Base-by-base conservation (phyloP, 2,797 vertebrate species). In the Mastacembelus armatus region DNA sequence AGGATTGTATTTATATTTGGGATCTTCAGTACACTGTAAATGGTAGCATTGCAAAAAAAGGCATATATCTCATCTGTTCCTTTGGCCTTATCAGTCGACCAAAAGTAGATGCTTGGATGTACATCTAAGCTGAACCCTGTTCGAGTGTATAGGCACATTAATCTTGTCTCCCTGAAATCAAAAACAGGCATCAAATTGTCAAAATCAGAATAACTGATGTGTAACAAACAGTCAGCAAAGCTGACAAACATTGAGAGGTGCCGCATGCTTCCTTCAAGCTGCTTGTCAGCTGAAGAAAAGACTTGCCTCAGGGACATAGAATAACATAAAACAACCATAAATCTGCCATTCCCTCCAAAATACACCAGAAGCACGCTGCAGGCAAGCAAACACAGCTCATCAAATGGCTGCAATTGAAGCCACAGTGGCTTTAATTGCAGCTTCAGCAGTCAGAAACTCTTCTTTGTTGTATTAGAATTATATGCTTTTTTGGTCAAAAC, bases 251-350 rank as follows among this genome's bases (percentile, higher is more conserved):
- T 29, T 42, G 55, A 80, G 67, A 76, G 63, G 72, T 59, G 71
- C 77, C 74, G 58, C 80, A 58, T 64, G 49, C 66, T 71, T 77
- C 75, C 74, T 73, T 82, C 65, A 69, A 87, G 71, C 72, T 77
- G 66, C 66, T 70, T 86, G 84, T 88, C 80, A 74, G 33, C 59
- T 45, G 42, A 81, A 81, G 62, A 87, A 42, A 85, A 91, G 76
- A 26, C 54, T 74, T 45, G 84, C 88, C 78, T 82, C 56, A 0
- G 78, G 85, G 75, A 87, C 44, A n/a, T 5, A 63, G 45, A 78
- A 77, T 75, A 73, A 73, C 69, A 77, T 76, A 33, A 83, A 86
- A 83, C 74, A 84, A 61, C 61, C 61, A 52, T 59, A 74, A 75
- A 76, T 51, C 77, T 85, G 72, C 43, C 43, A 42, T 71, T 72